Percentiles rank a stretch among this genome's conserved stretches.
Evolutionary conservation across 2,797 vertebrate species (phyloP).

Genomic region (Carapus acus): DNA sequence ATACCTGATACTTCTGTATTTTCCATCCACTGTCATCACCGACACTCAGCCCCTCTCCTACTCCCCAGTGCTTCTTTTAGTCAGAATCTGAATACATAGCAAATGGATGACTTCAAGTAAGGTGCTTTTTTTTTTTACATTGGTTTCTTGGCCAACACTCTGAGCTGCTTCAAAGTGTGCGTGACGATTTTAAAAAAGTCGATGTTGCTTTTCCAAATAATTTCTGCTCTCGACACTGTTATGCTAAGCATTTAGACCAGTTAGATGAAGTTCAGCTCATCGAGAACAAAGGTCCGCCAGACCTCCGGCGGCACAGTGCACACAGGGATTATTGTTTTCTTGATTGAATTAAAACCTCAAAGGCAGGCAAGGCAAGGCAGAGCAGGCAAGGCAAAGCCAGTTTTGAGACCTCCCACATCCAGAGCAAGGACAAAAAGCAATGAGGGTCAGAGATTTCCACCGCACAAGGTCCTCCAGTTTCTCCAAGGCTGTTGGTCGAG

Average conservation of each 20-base stretch:
- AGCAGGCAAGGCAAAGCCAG: too few species aligned
- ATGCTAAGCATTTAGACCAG: slow-evolving; percentile 45
- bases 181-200: slow-evolving; percentile 24
- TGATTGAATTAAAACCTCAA: slow-evolving; percentile 69
- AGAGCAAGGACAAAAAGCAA: slow-evolving; percentile 51
- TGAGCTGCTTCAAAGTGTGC: slow-evolving; percentile 7
- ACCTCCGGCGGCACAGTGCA: slow-evolving; percentile 43
- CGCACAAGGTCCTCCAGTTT: slow-evolving; percentile 47
- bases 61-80: slow-evolving; percentile 14
- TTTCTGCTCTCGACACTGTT: slow-evolving; percentile 24
- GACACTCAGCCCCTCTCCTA: slow-evolving; percentile 29
- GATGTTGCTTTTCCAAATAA: slow-evolving; percentile 35
- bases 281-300: slow-evolving; percentile 58
- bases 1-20: slow-evolving; percentile 46
- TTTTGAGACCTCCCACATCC: slow-evolving; percentile 67
- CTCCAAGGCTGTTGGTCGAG: slow-evolving; percentile 56
- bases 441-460: slow-evolving; percentile 58
- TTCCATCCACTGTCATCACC: slow-evolving; percentile 50
- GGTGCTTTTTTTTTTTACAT: background rate
- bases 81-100: slow-evolving; percentile 12
- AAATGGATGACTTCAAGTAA: background rate
- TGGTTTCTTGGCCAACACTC: slow-evolving; percentile 3
- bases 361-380: too few species aligned
- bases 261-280: slow-evolving; percentile 40
- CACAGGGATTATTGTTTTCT: slow-evolving; percentile 62